These are phyloP conservation scores for Selenia dentaria DNA, from an alignment of 2,888 invertebrate species.

Conservation along the genomic window DNA sequence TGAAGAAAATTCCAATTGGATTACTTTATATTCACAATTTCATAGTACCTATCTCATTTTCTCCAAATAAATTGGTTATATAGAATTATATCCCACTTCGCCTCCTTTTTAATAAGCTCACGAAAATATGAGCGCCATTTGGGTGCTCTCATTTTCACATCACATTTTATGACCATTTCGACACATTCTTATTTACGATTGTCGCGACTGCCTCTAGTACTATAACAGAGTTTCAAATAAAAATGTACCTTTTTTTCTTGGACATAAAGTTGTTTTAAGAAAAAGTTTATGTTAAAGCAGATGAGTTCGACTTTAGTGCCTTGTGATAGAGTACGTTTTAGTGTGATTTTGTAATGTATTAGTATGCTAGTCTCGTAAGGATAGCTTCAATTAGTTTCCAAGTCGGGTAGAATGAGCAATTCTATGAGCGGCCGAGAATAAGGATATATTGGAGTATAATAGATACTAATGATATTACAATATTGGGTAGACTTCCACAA, in stretches of 20 bases:
- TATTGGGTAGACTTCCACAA: neutral
- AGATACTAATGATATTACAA: slow-evolving; percentile 25
- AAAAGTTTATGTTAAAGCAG: neutral
- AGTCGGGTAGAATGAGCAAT: slow-evolving; percentile 20
- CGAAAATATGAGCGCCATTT: slow-evolving; percentile 25
- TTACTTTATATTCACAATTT: too few species aligned
- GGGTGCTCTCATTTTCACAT: slow-evolving; percentile 20
- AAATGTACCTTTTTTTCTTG: slow-evolving; percentile 6
- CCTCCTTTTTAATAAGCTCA: slow-evolving; percentile 19
- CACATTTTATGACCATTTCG: slow-evolving; percentile 32
- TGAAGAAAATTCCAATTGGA: too few species aligned
- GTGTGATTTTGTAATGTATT: slow-evolving; percentile 11
- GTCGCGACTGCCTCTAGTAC: slow-evolving; percentile 18
- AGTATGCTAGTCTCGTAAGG: slow-evolving; percentile 27
- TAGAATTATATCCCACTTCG: neutral
- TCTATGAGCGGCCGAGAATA: slow-evolving; percentile 23
- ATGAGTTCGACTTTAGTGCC: slow-evolving; percentile 4
- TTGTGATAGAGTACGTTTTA: slow-evolving; percentile 20
- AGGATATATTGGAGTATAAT: slow-evolving; percentile 22
- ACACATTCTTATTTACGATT: slow-evolving; percentile 35
- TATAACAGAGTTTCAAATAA: slow-evolving; percentile 3
- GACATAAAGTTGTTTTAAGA: neutral
- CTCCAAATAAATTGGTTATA: neutral
- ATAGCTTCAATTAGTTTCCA: slow-evolving; percentile 26
- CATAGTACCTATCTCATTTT: neutral